Evolutionary conservation across 2,888 invertebrate species (phyloP).

Genomic region (Chymomyza procnemis): DNA sequence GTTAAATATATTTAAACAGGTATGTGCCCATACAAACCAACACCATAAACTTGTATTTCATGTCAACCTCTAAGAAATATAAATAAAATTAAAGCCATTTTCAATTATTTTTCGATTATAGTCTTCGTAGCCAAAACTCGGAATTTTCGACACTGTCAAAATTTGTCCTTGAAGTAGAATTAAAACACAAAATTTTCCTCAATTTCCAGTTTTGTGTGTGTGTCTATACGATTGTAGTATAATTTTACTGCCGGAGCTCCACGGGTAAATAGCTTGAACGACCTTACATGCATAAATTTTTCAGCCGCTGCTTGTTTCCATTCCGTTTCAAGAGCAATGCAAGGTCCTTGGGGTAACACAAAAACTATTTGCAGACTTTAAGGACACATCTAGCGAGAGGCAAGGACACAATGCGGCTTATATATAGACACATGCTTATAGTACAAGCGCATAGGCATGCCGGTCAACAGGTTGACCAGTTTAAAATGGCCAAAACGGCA

Average conservation of each 20-base stretch:
- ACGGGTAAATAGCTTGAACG: conserved; percentile 59
- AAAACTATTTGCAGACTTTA: conserved; percentile 46
- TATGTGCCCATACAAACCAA: not conserved
- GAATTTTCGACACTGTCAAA: conserved; percentile 28
- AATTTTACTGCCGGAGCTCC: conserved; percentile 55
- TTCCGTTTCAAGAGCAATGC: conserved; percentile 64
- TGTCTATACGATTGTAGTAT: not conserved
- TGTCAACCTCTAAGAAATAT: not conserved
- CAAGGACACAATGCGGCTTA: conserved; percentile 43
- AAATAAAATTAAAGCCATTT: conserved; percentile 14
- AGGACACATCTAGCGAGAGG: conserved; percentile 43
- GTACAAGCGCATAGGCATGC: not conserved
- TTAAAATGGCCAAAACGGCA: not conserved
- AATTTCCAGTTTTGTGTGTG: conserved; percentile 8
- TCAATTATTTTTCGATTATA: conserved; percentile 64
- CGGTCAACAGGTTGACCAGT: conserved; percentile 2
- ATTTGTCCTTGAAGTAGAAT: conserved; percentile 52
- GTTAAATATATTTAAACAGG: no score
- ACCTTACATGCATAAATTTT: conserved; percentile 68
- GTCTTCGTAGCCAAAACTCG: conserved; percentile 20
- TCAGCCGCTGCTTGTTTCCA: conserved; percentile 54
- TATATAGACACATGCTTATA: not conserved
- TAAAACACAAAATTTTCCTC: conserved; percentile 39
- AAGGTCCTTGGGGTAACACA: conserved; percentile 53
- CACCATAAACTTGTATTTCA: not conserved